Evolutionary conservation across 2,113 vertebrate genomes (phyloP), one percentile per base, ranked within the genome.

Genomic region (Aplodontia rufa): DNA sequence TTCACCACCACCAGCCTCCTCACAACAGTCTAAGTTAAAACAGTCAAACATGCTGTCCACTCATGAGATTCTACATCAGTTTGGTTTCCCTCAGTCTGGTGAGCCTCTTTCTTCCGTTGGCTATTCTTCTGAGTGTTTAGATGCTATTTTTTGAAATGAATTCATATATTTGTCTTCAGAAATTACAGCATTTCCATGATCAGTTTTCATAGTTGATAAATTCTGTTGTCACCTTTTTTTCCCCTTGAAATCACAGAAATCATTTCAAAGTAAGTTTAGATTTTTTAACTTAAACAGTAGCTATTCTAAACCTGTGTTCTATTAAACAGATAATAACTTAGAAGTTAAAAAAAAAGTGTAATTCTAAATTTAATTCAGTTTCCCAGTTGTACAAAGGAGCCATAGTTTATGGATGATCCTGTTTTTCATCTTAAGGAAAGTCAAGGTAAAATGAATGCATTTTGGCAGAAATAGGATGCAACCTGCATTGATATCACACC

Each of bases 21-120:
- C 99, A 40, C 99, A 98, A 28, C 99, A 98, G 96, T 98, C 99
- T 88, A 99, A 98, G 93, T 97, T 99, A 93, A 99, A 98, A 72
- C 96, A 99, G 91, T 96, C 98, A 0, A 97, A 97, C 9, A 40
- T 98, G 76, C 93, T 98, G 69, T 97, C 98, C 1, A 7, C 98
- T 94, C 98, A 98, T 47, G 97, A 98, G 60, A 98, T 98, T 96
- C 98, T 98, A 19, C 98, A 97, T 69, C 98, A 98, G 42, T 96
- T 98, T 53, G 97, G 98, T 93, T 97, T 97, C 97, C 30, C 98
- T 94, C 98, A 98, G 64, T 97, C 91, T 1, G 98, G 99, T 99
- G 98, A 98, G 99, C 98, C 91, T 75, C 49, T 87, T 96, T 95
- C 53, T 90, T 95, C 47, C 68, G 95, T 97, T 96, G 49, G 93